Conservation (phyloP, 2,888 invertebrate genomes). For the Dryomyza anilis region DNA sequence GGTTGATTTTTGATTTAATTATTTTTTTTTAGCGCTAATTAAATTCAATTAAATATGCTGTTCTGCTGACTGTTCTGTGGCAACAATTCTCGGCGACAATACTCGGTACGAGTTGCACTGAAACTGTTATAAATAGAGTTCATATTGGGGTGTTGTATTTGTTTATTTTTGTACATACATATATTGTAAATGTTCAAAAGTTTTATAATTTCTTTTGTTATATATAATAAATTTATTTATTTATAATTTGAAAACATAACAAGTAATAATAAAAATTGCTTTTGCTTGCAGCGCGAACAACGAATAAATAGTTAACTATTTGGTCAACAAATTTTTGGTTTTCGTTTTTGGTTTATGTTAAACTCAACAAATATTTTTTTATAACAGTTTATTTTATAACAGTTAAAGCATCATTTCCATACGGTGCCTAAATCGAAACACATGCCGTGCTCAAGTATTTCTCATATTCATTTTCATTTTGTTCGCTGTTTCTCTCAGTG, state of each 20-base stretch:
- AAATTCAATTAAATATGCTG: neutral
- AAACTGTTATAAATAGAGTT: neutral
- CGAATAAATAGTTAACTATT: neutral
- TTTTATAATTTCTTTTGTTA: no score
- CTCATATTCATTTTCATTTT: neutral
- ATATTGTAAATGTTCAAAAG: no score
- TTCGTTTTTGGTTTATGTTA: neutral
- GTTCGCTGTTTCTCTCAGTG: neutral
- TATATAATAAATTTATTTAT: no score
- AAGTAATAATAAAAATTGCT: neutral
- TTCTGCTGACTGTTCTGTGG: neutral
- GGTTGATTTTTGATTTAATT: neutral
- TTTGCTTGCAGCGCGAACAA: neutral
- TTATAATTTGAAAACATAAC: neutral
- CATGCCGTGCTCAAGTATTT: neutral
- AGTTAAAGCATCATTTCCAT: neutral
- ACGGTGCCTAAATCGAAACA: no score
- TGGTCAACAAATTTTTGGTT: neutral
- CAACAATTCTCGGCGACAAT: neutral
- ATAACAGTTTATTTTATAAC: neutral
- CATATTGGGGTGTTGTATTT: no score
- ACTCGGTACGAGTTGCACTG: no score
- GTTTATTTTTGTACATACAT: neutral
- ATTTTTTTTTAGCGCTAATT: neutral
- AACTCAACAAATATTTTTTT: neutral